Base-by-base conservation (phyloP, 2,113 vertebrate genomes). In the Lophius piscatorius region DNA sequence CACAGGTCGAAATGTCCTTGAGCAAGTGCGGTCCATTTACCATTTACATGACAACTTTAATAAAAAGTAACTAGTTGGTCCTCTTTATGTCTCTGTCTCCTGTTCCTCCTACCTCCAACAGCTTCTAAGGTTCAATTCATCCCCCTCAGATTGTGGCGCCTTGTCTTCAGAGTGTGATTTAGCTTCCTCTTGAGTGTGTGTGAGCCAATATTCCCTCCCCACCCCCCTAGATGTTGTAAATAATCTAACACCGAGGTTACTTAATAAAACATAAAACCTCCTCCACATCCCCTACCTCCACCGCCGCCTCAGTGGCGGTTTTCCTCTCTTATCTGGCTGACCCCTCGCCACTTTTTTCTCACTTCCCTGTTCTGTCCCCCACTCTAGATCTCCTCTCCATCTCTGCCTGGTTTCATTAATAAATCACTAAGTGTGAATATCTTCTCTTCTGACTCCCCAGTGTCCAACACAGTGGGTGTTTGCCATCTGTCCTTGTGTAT, bases 231-330 rank as follows among this genome's bases (percentile, higher is more conserved):
- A 35, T 71, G 74, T 23, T 71, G 78, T 86, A 81, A 86, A 86
- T 83, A 81, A 81, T 77, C 81, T 31, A 86, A 81, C 63, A 77
- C 56, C 42, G 2, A 1, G 6, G 36, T 63, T 68, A 11, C 72
- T 86, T 57, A 83, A 83, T 83, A 72, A 86, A 45, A 70, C 61
- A 86, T 74, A 35, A 24, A 36, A 23, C n/a, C 45, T 31, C 18
- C 29, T 33, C 31, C 36, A 51, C 52, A 16, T 63, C 63, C 48
- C 31, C 58, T 17, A 40, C 4, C 12, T 13, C 10, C 13, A n/a
- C n/a, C n/a, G 16, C 17, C 4, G 29, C 54, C 14, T 49, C 34
- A 1, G 23, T 61, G 23, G 42, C 47, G 33, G 39, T 48, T 60
- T 62, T 46, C 55, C 63, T 52, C 54, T 74, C 52, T 70, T 36